Conservation (phyloP, 64 coral and sea anemone genomes). For the Exaiptasia diaphana region DNA sequence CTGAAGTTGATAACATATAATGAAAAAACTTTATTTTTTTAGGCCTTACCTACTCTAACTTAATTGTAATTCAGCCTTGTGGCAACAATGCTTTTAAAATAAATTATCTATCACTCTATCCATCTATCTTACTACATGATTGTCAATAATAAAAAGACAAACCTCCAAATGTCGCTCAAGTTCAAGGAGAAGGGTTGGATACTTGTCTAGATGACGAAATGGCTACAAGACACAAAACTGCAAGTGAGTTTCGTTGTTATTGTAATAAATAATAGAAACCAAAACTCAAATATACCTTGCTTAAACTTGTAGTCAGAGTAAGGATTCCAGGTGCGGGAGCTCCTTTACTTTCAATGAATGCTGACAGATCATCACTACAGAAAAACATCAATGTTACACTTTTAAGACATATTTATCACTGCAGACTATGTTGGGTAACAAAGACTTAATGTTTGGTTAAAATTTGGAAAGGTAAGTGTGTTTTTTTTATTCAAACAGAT, state of each 20-base stretch:
- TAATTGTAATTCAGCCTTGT: no score
- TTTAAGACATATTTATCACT: no score
- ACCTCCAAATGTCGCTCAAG: slow-evolving; percentile 97
- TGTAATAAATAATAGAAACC: not conserved
- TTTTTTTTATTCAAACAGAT: not conserved
- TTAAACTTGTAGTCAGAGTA: slow-evolving; percentile 94
- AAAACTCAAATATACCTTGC: slow-evolving; percentile 57
- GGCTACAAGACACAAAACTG: slow-evolving; percentile 42
- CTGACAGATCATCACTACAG: slow-evolving; percentile 84
- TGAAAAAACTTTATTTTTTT: no score
- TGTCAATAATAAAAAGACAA: no score
- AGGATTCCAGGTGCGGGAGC: slow-evolving; percentile 90
- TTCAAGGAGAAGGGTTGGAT: slow-evolving; percentile 91
- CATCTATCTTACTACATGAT: no score
- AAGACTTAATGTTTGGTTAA: no score
- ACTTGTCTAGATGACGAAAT: slow-evolving; percentile 93
- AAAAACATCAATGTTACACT: not conserved
- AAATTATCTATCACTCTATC: no score
- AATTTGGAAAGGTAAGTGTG: no score
- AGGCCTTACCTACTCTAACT: no score
- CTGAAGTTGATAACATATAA: no score
- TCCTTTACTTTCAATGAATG: slow-evolving; percentile 96
- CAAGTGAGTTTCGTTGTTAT: not conserved
- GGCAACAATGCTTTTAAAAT: no score
- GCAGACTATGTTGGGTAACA: no score